Evolutionary conservation across 2,888 invertebrate species (phyloP).

Genomic region (Luffia ferchaultella): DNA sequence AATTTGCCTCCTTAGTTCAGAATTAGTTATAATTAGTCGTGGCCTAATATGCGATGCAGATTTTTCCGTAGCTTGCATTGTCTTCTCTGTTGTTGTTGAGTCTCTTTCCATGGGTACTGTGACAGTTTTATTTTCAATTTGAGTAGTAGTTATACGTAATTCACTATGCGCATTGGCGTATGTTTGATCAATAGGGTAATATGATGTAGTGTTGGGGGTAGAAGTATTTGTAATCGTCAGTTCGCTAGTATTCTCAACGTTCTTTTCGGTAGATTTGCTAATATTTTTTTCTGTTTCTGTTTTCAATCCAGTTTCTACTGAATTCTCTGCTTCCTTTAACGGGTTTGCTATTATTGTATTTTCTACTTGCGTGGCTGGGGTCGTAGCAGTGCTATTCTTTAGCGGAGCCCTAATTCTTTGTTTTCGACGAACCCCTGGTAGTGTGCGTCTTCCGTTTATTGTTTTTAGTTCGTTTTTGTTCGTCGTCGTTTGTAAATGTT

Average conservation of each 20-base stretch:
- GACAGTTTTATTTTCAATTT: constrained; percentile 16
- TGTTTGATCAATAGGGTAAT: constrained; percentile 15
- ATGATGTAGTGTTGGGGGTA: constrained; percentile 8
- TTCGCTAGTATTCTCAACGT: constrained; percentile 1
- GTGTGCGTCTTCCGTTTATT: constrained; percentile 27
- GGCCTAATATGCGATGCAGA: constrained; percentile 3
- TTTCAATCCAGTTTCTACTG: constrained; percentile 10
- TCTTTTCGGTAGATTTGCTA: constrained; percentile 17
- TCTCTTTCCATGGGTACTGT: not conserved
- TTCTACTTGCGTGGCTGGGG: not conserved
- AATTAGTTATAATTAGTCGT: constrained; percentile 21
- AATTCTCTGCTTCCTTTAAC: constrained; percentile 21
- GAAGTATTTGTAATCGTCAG: constrained; percentile 10
- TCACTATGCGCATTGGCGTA: constrained; percentile 16
- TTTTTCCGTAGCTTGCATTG: not conserved
- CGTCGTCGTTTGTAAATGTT: not conserved
- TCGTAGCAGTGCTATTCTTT: constrained; percentile 29
- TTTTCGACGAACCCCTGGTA: constrained; percentile 33
- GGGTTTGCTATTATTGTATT: constrained; percentile 22
- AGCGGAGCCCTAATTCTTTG: constrained; percentile 34
- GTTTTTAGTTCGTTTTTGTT: constrained; percentile 9
- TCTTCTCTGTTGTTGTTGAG: not conserved
- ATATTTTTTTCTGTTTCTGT: constrained; percentile 9
- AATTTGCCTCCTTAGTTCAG: constrained; percentile 36
- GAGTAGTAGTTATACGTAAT: constrained; percentile 18